These are phyloP conservation scores for Triplophysa rosa DNA, from an alignment of 2,113 vertebrate species.

Conservation along the genomic window DNA sequence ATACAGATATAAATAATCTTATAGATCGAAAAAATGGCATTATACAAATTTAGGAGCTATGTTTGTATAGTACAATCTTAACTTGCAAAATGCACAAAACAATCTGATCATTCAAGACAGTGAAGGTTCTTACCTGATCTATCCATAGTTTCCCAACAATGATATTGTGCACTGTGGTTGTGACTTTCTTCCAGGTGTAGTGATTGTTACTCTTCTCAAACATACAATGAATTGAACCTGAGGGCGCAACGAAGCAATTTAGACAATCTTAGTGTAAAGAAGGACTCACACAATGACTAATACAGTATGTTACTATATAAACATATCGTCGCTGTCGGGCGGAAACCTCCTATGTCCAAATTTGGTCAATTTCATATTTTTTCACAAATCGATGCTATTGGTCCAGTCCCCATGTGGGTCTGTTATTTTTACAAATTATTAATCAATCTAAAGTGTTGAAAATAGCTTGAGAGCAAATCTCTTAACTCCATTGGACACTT, in stretches of 20 bases:
- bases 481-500: too few relatives aligned
- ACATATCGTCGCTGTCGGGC: too few relatives aligned
- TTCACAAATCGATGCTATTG: too few relatives aligned
- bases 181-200: conserved; percentile 98
- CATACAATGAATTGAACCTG: conserved; percentile 94
- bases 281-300: neutral
- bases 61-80: neutral
- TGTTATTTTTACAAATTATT: too few relatives aligned
- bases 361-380: too few relatives aligned
- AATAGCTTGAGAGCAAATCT: too few relatives aligned
- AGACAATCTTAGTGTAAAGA: neutral
- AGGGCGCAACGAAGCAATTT: conserved; percentile 13
- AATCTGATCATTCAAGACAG: too few relatives aligned
- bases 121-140: conserved; percentile 82
- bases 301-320: too few relatives aligned
- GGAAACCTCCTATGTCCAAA: too few relatives aligned
- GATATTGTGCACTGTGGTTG: conserved; percentile 97
- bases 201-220: conserved; percentile 91
- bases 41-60: neutral
- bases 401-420: too few relatives aligned
- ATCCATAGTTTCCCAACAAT: conserved; percentile 98
- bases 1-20: neutral
- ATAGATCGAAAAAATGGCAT: neutral
- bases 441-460: too few relatives aligned
- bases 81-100: too few relatives aligned